Evolutionary conservation across 2,888 invertebrate species (phyloP).

Genomic region (Ichneumon xanthorius): DNA sequence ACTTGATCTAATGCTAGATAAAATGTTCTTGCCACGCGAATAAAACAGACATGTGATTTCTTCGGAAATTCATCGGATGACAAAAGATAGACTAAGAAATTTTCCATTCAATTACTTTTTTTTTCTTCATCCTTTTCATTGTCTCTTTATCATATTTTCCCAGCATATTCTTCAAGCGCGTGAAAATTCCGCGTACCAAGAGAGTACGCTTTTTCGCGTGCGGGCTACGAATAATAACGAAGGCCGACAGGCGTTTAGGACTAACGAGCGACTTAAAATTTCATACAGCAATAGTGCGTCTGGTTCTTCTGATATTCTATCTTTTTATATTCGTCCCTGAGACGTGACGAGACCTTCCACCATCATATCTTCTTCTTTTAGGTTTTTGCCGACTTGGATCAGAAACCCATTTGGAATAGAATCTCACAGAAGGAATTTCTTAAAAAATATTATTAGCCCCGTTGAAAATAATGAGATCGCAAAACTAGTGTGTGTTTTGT

Average conservation of each 20-base stretch:
- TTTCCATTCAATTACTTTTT: constrained; percentile 17
- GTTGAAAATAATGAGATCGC: neutral
- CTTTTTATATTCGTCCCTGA: constrained; percentile 27
- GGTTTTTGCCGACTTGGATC: neutral
- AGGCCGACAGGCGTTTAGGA: constrained; percentile 35
- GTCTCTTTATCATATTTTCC: constrained; percentile 6
- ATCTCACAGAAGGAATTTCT: neutral
- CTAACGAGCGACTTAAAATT: constrained; percentile 64
- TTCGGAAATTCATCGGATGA: constrained; percentile 19
- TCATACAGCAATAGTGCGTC: constrained; percentile 45
- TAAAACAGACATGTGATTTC: constrained; percentile 5
- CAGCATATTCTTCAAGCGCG: constrained; percentile 25
- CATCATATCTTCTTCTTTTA: neutral
- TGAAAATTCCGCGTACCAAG: constrained; percentile 27
- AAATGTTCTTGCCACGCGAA: constrained; percentile 5
- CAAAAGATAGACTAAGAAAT: constrained; percentile 16
- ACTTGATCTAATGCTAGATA: neutral
- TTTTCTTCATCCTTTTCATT: constrained; percentile 34
- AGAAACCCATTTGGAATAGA: neutral
- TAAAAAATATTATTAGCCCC: neutral
- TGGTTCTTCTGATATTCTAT: constrained; percentile 23
- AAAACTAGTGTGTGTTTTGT: neutral
- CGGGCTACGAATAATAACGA: constrained; percentile 58
- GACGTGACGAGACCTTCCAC: constrained; percentile 35
- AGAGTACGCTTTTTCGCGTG: constrained; percentile 24